Conservation (phyloP, 2,888 invertebrate genomes). For the Polydesmus complanatus region DNA sequence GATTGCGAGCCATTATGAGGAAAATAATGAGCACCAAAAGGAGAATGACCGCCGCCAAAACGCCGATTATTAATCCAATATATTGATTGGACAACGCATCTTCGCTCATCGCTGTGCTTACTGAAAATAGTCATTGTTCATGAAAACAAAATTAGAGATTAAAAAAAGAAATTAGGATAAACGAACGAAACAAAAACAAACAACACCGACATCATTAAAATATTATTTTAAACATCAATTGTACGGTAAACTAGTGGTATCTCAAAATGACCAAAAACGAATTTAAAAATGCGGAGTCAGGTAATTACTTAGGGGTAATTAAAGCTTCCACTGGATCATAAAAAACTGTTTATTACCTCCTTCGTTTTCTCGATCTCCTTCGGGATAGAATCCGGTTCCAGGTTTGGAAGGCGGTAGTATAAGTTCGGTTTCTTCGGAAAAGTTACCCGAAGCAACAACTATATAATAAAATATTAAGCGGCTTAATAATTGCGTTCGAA, state of each 20-base stretch:
- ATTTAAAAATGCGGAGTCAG: not conserved
- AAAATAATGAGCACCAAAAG: slow-evolving; percentile 56
- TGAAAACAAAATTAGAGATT: not conserved
- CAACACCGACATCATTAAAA: not conserved
- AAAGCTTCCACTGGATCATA: not conserved
- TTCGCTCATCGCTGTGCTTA: slow-evolving; percentile 22
- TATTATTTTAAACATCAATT: not conserved
- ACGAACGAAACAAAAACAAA: not conserved
- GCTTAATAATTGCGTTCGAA: not conserved
- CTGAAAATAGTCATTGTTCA: no score
- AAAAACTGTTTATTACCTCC: slow-evolving; percentile 19
- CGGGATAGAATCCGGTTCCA: slow-evolving; percentile 13
- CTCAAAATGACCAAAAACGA: not conserved
- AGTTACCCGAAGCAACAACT: slow-evolving; percentile 49
- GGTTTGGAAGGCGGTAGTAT: slow-evolving; percentile 30
- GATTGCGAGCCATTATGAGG: slow-evolving; percentile 53
- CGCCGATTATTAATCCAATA: slow-evolving; percentile 63
- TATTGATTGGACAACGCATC: slow-evolving; percentile 44
- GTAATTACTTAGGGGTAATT: not conserved
- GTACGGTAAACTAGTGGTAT: not conserved
- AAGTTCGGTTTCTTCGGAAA: slow-evolving; percentile 51
- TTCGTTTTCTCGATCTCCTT: slow-evolving; percentile 19
- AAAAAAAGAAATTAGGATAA: not conserved
- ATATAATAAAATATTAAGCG: slow-evolving; percentile 16
- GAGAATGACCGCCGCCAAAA: slow-evolving; percentile 56